A percentile compares a stretch with the other conserved stretches of the same genome.
Evolutionary conservation across 2,797 vertebrate genomes (phyloP).

Genomic region (Emydoidea blandingii): DNA sequence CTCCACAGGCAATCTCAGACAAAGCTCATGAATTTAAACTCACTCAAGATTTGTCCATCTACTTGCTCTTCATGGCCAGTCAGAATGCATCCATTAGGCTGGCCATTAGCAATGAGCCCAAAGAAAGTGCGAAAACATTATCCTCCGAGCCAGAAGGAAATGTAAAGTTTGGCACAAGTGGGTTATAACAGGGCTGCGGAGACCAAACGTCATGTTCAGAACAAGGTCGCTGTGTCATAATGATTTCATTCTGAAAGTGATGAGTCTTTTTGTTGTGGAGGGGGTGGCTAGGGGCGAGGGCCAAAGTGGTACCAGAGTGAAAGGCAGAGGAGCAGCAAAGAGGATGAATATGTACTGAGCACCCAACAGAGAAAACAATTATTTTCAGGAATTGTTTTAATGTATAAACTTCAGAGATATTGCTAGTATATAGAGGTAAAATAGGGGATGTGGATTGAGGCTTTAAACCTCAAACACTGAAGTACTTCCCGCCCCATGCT

Average conservation of each 20-base stretch:
- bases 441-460: conserved; percentile 51
- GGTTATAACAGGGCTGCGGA: conserved; percentile 49
- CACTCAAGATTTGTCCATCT: conserved; percentile 59
- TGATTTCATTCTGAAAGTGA: conserved; percentile 70
- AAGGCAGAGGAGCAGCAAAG: neutral
- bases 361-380: neutral
- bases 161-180: conserved; percentile 53
- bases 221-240: conserved; percentile 67
- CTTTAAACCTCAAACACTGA: conserved; percentile 59
- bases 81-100: conserved; percentile 40
- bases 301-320: conserved; percentile 10
- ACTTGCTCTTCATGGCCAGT: conserved; percentile 30
- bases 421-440: conserved; percentile 26
- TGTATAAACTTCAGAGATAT: neutral
- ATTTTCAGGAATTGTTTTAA: neutral
- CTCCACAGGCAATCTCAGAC: conserved; percentile 46
- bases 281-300: conserved; percentile 31
- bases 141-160: conserved; percentile 68
- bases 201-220: conserved; percentile 68
- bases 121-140: conserved; percentile 40
- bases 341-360: neutral
- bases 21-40: conserved; percentile 51
- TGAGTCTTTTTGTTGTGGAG: conserved; percentile 61
- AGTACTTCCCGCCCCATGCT: conserved; percentile 31
- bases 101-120: conserved; percentile 8